Evolutionary conservation across 1,140 invertebrate species (phyloP).

Genomic region (Hypothenemus hampei): DNA sequence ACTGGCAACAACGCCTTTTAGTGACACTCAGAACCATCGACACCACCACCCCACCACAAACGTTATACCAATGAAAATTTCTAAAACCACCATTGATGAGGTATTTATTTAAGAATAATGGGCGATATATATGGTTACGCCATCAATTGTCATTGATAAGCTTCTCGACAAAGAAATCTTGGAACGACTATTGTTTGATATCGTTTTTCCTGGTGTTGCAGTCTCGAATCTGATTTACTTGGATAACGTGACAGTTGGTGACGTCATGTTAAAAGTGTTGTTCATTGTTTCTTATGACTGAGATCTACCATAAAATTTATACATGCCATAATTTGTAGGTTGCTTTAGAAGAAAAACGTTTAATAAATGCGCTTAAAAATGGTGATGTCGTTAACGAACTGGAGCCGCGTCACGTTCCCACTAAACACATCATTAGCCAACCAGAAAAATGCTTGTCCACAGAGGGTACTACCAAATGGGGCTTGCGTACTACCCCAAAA

Average conservation of each 20-base stretch:
- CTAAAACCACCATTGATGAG: conserved; percentile 25
- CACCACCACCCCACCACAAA: not conserved
- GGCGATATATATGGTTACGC: no score
- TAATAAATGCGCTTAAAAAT: conserved; percentile 73
- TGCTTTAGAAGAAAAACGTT: conserved; percentile 70
- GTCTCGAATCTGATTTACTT: no score
- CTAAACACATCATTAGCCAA: conserved; percentile 31
- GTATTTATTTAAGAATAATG: conserved; percentile 1
- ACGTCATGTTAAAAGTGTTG: no score
- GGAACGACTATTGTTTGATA: no score
- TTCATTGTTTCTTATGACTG: no score
- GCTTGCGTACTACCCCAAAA: conserved; percentile 40
- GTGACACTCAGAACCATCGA: no score
- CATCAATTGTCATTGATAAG: no score
- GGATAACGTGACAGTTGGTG: no score
- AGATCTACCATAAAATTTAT: no score
- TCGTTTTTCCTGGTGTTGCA: no score
- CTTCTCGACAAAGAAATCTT: no score
- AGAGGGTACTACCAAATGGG: conserved; percentile 42
- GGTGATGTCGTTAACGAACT: conserved; percentile 64
- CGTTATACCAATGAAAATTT: conserved; percentile 15
- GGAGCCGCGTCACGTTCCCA: conserved; percentile 36
- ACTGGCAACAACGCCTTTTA: not conserved
- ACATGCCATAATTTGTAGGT: no score
- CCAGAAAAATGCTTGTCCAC: conserved; percentile 32